Base-by-base conservation (phyloP, 1,140 invertebrate species). In the Papilio glaucus region DNA sequence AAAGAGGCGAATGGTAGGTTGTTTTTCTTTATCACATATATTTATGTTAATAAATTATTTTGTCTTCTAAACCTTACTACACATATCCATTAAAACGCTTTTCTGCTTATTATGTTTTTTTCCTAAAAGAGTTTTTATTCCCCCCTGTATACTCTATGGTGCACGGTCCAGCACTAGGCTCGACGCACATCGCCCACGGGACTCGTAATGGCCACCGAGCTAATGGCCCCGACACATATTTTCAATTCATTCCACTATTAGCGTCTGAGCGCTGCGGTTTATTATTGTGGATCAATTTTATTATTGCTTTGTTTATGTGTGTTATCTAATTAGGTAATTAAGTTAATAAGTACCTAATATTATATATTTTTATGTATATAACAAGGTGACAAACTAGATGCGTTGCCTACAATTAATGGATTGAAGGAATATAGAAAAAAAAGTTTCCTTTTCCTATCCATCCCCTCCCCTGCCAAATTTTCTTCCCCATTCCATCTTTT, bases 161-260 rank as follows among this genome's bases (percentile, higher is more conserved):
- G 2, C 29, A 33, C 9, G 49, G 49, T 57, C 33, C 21, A 33
- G 75, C 29, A 33, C 84, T 85, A 84, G 79, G 81, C 78, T 65
- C 74, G 70, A 69, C 75, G 67, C 77, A 75, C 53, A 75, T 72
- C 72, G 81, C 85, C 84, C 84, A 78, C 85, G 85, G 85, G 83
- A 86, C 76, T 49, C 80, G 79, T 86, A 86, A 86, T 87, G 85
- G 82, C 79, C 78, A 76, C 63, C 63, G 42, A 67, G 68, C 83
- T 88, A 89, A 89, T 89, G 85, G 85, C 78, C 62, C 78, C 81
- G 77, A 89, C 86, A 88, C 83, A 89, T 84, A 89, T 87, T 87
- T 86, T 84, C 85, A 88, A 88, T 88, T 87, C 85, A 81, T 86
- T 84, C 79, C 71, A 68, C 81, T 85, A 85, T 86, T 86, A 84